phyloP scores from a whole-genome alignment of 2,113 vertebrate genomes.

The Mastomys natalensis region DNA sequence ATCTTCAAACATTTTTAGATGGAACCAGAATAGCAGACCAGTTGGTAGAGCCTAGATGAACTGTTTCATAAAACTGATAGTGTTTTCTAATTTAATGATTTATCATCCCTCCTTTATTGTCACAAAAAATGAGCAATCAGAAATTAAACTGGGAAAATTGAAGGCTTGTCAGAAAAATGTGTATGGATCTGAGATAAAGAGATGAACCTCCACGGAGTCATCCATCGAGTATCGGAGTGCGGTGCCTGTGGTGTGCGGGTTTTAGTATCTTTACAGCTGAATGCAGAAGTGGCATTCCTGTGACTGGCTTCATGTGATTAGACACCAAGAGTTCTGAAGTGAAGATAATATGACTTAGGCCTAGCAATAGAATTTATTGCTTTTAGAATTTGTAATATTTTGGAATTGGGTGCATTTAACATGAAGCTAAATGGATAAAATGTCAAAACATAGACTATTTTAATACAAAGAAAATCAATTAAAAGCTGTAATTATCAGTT shows the following conservation, averaged over 20 bases:
- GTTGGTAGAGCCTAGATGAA: neutral
- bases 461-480: neutral
- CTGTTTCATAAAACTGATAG: slow-evolving; percentile 27
- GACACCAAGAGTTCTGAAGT: neutral
- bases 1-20: neutral
- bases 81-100: slow-evolving; percentile 12
- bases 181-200: neutral
- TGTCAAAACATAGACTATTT: slow-evolving; percentile 21
- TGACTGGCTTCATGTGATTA: neutral
- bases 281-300: neutral
- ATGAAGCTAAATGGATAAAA: neutral
- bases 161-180: neutral
- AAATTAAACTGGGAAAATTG: slow-evolving; percentile 1
- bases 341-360: neutral
- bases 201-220: neutral
- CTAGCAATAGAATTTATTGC: neutral
- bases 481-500: neutral
- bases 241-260: neutral
- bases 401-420: neutral
- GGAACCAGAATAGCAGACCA: neutral
- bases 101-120: neutral
- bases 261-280: fast-evolving
- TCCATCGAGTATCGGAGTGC: neutral
- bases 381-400: neutral
- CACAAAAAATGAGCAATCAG: neutral